Base-by-base conservation (phyloP, 2,888 invertebrate genomes). In the Drosophila niveifrons region DNA sequence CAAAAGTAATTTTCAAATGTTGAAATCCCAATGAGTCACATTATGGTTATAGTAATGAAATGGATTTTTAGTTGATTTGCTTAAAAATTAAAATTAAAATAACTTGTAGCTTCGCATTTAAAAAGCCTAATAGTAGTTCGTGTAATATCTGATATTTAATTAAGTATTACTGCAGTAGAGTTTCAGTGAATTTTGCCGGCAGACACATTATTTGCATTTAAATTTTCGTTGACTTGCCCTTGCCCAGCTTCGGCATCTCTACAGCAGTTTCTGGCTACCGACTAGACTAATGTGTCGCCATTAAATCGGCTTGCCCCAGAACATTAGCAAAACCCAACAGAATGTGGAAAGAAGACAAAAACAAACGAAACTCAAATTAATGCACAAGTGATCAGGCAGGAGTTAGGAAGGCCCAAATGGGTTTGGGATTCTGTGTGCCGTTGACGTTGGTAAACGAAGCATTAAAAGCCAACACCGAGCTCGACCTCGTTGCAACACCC, bases 281-380 rank as follows among this genome's bases (percentile, higher is more conserved):
- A 55, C 77, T 61, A 56, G 62, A 85, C 73, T 80, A 73, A 82
- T 82, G 80, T 71, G 67, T 48, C 59, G 66, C 78, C 73, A 80
- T 82, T 85, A 82, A 82, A 80, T 78, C 73, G 86, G 78, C 67
- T 78, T 61, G 71, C 80, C 82, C 78, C 78, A 70, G 69, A 61
- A 74, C 76, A 85, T 76, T 85, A 80, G 76, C 78, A 61, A 56
- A 56, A 69, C 36, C 46, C 34, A 13, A 28, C 34, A 52, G 46
- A 62, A 55, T 57, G 44, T 15, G 17, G 41, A 43, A 66, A 43
- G 52, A 18, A 48, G 34, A 48, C 61, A 63, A 59, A 52, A 55
- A 56, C 56, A 68, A 66, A 78, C 66, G 50, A 75, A 75, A 80
- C 80, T 78, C 65, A 78, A 80, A 80, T 80, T 80, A 80, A 80